Evolutionary conservation across 2,797 vertebrate genomes (phyloP).

Genomic region (Acrossocheilus wenchowensis): DNA sequence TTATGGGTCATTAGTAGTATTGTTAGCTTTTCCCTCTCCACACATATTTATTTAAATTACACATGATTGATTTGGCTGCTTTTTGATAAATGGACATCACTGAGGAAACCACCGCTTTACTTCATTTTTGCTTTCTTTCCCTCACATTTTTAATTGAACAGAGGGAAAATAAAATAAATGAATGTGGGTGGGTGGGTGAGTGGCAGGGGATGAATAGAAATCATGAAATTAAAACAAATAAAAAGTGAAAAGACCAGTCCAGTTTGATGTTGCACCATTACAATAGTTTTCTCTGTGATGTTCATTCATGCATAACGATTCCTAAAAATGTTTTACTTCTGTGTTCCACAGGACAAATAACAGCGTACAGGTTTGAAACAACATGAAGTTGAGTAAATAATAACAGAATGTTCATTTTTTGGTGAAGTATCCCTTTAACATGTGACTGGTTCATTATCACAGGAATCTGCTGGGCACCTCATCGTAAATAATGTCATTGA

Average conservation of each 20-base stretch:
- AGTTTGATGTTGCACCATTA: background rate
- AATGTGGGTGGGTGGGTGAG: background rate
- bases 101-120: background rate
- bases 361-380: background rate
- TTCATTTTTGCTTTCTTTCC: background rate
- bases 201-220: background rate
- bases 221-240: background rate
- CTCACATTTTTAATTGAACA: background rate
- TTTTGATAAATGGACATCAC: background rate
- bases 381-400: background rate
- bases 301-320: background rate
- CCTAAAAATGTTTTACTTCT: background rate
- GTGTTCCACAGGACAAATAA: background rate
- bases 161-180: background rate
- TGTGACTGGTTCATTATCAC: background rate
- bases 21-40: background rate
- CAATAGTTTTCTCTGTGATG: background rate
- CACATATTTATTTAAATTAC: constrained; percentile 5
- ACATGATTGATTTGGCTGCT: constrained; percentile 2
- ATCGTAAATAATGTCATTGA: constrained; percentile 12
- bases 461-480: background rate
- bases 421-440: background rate
- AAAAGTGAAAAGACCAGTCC: background rate
- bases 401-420: background rate
- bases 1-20: constrained; percentile 19